Conservation (phyloP, 2,113 vertebrate species). For the Bubalus kerabau region DNA sequence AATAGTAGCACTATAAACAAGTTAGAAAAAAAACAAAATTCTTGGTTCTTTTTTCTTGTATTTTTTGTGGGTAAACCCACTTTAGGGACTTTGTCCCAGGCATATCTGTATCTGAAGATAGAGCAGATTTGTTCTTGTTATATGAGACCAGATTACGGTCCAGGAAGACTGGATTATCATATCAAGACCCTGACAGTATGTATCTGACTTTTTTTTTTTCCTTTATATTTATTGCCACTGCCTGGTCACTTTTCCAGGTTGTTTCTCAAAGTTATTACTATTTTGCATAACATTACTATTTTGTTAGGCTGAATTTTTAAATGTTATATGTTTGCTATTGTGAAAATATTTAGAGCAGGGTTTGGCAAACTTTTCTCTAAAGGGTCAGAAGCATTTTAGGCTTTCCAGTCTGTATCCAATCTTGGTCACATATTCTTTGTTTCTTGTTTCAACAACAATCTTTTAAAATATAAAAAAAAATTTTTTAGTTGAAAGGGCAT, state of each 20-base stretch:
- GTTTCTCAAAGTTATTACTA: background rate
- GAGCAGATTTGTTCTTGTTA: background rate
- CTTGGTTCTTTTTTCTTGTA: background rate
- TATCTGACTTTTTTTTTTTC: background rate
- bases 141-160: background rate
- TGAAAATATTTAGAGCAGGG: background rate
- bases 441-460: background rate
- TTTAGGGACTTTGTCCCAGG: background rate
- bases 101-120: background rate
- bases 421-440: background rate
- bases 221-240: background rate
- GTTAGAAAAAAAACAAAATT: background rate
- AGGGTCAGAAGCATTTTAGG: background rate
- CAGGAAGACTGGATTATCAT: background rate
- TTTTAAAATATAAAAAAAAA: background rate
- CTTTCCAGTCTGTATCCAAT: background rate
- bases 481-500: background rate
- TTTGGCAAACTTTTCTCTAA: background rate
- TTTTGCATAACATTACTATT: background rate
- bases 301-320: background rate
- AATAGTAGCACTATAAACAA: background rate
- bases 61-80: background rate
- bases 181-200: background rate
- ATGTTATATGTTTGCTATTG: background rate
- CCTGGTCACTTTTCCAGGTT: background rate